Evolutionary conservation across 2,888 invertebrate species (phyloP).

Genomic region (Agelastica alni): DNA sequence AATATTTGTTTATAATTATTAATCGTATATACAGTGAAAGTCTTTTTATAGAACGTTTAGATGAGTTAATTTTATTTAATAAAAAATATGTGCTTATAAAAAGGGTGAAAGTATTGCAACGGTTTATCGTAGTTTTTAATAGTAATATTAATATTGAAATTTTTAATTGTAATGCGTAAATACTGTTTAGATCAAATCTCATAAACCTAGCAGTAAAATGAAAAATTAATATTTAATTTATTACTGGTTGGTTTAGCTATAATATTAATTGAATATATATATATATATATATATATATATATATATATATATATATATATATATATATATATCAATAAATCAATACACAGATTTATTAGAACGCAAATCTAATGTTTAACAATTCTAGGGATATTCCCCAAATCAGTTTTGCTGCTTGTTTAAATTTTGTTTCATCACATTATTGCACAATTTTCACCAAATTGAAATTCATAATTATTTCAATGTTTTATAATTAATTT

Average conservation of each 20-base stretch:
- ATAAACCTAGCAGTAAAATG: conserved; percentile 22
- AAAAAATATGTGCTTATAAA: no score
- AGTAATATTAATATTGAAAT: no score
- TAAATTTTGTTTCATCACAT: not conserved
- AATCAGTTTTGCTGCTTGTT: conserved; percentile 6
- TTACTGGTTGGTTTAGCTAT: conserved; percentile 21
- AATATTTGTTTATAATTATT: no score
- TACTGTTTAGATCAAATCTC: conserved; percentile 7
- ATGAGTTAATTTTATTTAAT: no score
- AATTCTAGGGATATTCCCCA: not conserved
- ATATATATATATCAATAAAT: conserved; percentile 23
- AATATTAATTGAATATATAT: conserved; percentile 27
- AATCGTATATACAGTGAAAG: no score
- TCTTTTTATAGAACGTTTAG: no score
- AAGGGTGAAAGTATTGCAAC: no score
- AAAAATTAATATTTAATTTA: conserved; percentile 26
- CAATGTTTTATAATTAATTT: no score
- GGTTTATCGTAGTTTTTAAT: no score
- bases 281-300: conserved; percentile 19
- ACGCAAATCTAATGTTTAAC: conserved; percentile 8
- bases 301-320: conserved; percentile 14
- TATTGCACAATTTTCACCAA: conserved; percentile 1
- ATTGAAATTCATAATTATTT: not conserved
- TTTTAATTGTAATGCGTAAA: conserved; percentile 11
- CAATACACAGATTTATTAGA: conserved; percentile 14